phyloP scores from a whole-genome alignment of 2,113 vertebrate species.

The Brachyhypopomus occidentalis region DNA sequence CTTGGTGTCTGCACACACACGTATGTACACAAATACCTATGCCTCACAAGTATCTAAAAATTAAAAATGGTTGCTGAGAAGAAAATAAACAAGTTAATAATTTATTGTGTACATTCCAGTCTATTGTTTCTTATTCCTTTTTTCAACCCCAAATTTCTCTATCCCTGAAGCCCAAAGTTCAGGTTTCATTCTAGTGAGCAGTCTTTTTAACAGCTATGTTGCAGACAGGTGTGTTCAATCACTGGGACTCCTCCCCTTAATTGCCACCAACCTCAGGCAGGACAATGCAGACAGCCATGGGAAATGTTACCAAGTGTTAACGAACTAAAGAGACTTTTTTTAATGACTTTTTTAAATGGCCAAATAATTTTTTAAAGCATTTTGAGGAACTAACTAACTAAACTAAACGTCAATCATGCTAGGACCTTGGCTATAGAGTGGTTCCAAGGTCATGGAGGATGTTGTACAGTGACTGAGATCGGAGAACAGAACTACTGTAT shows the following conservation, averaged over 20 bases:
- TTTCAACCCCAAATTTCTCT: too few relatives aligned
- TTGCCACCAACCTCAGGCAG: background rate
- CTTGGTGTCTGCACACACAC: too few relatives aligned
- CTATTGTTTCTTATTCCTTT: too few relatives aligned
- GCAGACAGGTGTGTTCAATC: background rate
- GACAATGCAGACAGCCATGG: background rate
- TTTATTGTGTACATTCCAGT: too few relatives aligned
- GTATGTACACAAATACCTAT: too few relatives aligned
- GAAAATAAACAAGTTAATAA: too few relatives aligned
- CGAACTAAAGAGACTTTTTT: too few relatives aligned
- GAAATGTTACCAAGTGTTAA: background rate
- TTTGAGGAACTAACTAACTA: conserved; percentile 28
- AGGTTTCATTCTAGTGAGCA: background rate
- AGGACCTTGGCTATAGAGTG: conserved; percentile 34
- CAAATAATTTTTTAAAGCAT: too few relatives aligned
- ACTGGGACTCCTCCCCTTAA: background rate
- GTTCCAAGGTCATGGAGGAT: conserved; percentile 31
- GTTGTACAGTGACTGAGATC: conserved; percentile 22
- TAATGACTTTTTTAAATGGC: too few relatives aligned
- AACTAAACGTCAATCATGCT: conserved; percentile 29
- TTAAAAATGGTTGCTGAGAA: too few relatives aligned
- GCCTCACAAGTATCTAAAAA: too few relatives aligned
- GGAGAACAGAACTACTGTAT: conserved; percentile 12
- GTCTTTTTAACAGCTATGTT: background rate
- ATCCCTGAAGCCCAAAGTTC: background rate